Base-by-base conservation (phyloP, 2,888 invertebrate species). In the Cecidostiba fungosa region DNA sequence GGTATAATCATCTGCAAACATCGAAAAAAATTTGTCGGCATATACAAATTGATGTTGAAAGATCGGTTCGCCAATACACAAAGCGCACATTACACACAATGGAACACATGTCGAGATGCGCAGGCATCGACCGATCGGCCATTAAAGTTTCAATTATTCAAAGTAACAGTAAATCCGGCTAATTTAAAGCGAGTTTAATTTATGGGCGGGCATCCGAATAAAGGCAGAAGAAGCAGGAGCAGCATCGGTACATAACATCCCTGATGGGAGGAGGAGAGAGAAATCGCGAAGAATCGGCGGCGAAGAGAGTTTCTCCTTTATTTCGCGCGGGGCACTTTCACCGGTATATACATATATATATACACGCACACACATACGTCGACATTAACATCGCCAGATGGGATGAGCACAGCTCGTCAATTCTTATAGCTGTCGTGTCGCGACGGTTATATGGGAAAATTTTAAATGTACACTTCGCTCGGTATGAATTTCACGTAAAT, bases 401-500 rank as follows among this genome's bases (percentile, higher is more conserved):
- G 69, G 79, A 84, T 36, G 84, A 74, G 84, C 66, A 23, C 39
- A 19, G 70, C 74, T 79, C 84, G 80, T 84, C 77, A 77, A 81
- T 81, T 72, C 72, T 85, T 85, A 70, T 62, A 69, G 50, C 78
- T 54, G 54, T 77, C 77, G 72, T 77, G 66, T 70, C 77, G 77
- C 77, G 81, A 77, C 77, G 77, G 39, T 74, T 72, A 43, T 74
- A 74, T 76, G 76, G 50, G 69, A 85, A 85, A 85, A 78, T 77
- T 82, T 83, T 29, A 80, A 76, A 66, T 26, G 23, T 26, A 43
- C 59, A 72, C 26, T 69, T 74, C 50, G 69, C 73, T 74, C 73
- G 62, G 69, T 82, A 77, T 78, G 78, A 82, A 82, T 66, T 78
- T 82, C 78, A 74, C 77, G 78, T 82, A 85, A 85, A 85, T 72